These are phyloP conservation scores for Leuctra nigra DNA, from an alignment of 2,888 invertebrate genomes.

Conservation along the genomic window DNA sequence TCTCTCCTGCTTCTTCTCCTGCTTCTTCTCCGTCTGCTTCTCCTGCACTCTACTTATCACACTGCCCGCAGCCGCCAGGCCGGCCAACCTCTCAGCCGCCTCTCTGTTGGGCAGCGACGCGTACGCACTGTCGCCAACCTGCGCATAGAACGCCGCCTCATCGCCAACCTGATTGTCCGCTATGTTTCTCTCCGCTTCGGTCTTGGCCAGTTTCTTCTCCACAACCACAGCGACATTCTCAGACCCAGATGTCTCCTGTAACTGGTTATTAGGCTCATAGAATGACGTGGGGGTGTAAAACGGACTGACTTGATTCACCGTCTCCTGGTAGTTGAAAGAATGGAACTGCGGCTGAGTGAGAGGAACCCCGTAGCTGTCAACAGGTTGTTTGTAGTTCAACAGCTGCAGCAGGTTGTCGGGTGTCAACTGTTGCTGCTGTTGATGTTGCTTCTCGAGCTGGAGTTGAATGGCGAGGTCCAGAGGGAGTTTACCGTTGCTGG, in stretches of 20 bases:
- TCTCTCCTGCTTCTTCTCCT: not conserved
- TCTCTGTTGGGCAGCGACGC: constrained; percentile 56
- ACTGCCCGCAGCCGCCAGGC: constrained; percentile 51
- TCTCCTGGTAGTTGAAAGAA: constrained; percentile 45
- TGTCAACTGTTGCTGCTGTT: constrained; percentile 30
- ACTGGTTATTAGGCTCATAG: not conserved
- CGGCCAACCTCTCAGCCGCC: constrained; percentile 53
- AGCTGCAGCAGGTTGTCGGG: constrained; percentile 27
- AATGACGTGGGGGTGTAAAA: too few species aligned
- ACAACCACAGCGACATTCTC: not conserved
- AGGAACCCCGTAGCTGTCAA: constrained; percentile 44
- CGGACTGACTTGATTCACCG: too few species aligned
- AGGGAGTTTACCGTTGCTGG: constrained; percentile 41
- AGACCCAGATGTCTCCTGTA: not conserved
- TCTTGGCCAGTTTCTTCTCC: not conserved
- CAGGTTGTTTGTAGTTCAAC: constrained; percentile 34
- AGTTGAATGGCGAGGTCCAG: constrained; percentile 25
- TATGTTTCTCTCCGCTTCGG: not conserved
- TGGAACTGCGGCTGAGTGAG: constrained; percentile 42
- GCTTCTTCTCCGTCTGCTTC: constrained; percentile 1
- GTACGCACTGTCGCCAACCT: constrained; percentile 35
- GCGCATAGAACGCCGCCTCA: not conserved
- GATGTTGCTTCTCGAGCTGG: constrained; percentile 30
- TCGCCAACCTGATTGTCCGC: not conserved
- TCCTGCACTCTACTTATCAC: constrained; percentile 38